Base-by-base conservation (phyloP, 2,888 invertebrate species). In the Ormyrus nitidulus region DNA sequence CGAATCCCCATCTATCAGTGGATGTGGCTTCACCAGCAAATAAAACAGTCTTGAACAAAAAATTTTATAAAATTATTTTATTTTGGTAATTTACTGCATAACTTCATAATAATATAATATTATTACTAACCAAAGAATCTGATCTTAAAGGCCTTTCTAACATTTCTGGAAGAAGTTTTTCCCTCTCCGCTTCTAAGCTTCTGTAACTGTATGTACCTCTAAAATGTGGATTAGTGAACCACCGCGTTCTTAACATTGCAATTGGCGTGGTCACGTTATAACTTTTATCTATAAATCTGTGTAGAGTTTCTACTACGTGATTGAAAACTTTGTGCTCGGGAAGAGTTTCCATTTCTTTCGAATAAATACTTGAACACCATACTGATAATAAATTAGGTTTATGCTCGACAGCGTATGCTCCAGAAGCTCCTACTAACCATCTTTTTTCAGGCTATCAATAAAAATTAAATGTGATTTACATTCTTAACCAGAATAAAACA, bases 151-250 rank as follows among this genome's bases (percentile, higher is more conserved):
- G 95, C 77, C 90, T 89, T 44, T 73, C 68, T 11, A 79, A 61
- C 59, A 69, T 73, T 53, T 79, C 69, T 1, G 72, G 6, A 7
- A 1, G 49, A 10, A 73, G 54, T 58, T 93, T 56, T 46, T 51
- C 13, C 11, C 73, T 73, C 19, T 73, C 44, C 7, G 62, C 11
- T n/a, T 54, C 54, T 5, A 62, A 19, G 4, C 68, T 62, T 51
- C 93, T 91, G 87, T 91, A 94, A 0, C 94, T 92, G 88, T 96
- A 96, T 0, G 95, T 94, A 6, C 97, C 96, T 61, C 93, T 91
- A 1, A 94, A 94, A 87, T 92, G 93, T 0, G 93, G 93, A 90
- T 96, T 94, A 0, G 92, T 91, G 80, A 91, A 92, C 96, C 96
- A 96, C 0, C 90, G 91, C 0, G 95, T 94, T 84, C 96, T 95